Evolutionary conservation across 2,888 invertebrate species (phyloP), one percentile per base, ranked within the genome.

Genomic region (Drosophila maculinotata): DNA sequence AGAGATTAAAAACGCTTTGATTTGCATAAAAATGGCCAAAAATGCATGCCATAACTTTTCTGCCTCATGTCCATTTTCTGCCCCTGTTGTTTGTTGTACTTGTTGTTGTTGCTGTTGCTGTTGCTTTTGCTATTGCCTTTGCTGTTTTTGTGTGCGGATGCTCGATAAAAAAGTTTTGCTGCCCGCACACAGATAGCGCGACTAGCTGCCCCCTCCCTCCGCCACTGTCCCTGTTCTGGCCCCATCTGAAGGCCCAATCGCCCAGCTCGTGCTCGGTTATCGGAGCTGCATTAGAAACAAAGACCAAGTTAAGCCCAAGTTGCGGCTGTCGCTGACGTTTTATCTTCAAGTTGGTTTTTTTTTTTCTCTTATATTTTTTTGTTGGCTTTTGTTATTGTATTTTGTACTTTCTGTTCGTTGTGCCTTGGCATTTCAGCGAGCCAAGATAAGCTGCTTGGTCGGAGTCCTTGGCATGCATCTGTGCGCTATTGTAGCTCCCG

Each of bases 1-100:
- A 69, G 48, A 73, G 80, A 81, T 85, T 82, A 73, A 82, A 82
- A 82, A 56, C 74, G 68, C 64, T 80, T 82, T 81, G 79, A 81
- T 85, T 81, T 80, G 65, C 82, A 80, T 84, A 81, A 81, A 84
- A 79, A 70, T 76, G 47, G 66, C 53, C 57, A 45, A 44, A 59
- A 59, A 59, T 77, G 78, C 84, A 84, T 80, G 68, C 58, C 23
- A 63, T 68, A 74, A 69, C 44, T 67, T 80, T 84, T 69, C 42
- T 65, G 35, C 35, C 30, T 33, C 33, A 36, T 57, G 28, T 69
- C 33, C 38, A 6, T 33, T 35, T 45, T n/a, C n/a, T n/a, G n/a
- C n/a, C n/a, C n/a, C n/a, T n/a, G n/a, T 31, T 26, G 14, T 28
- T 1, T 8, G 6, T 3, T 23, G 6, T 20, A 25, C 8, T 39